phyloP scores from a whole-genome alignment of 2,888 invertebrate genomes.

The Pimpla rufipes region DNA sequence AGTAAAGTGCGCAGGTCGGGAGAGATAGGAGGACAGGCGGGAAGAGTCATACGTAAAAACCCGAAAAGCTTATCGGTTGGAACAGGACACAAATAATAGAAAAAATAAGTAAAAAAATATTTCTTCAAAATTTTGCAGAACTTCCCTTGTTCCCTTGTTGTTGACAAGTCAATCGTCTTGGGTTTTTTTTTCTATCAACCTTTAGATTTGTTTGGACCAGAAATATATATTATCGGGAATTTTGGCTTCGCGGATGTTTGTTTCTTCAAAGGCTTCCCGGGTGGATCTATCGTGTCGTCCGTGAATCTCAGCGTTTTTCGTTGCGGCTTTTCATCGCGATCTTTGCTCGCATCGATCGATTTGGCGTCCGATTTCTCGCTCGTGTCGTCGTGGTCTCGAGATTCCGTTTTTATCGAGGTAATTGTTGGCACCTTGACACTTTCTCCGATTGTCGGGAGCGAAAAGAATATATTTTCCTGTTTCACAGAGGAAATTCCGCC shows the following conservation, averaged over 20 bases:
- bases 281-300: slow-evolving; percentile 70
- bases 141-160: too few species aligned
- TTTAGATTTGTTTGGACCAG: slow-evolving; percentile 63
- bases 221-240: slow-evolving; percentile 73
- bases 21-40: too few species aligned
- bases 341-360: neutral
- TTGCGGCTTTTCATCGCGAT: neutral
- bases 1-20: too few species aligned
- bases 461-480: neutral
- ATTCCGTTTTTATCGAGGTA: slow-evolving; percentile 12
- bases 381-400: neutral
- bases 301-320: slow-evolving; percentile 71
- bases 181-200: too few species aligned
- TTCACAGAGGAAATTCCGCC: neutral
- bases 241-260: slow-evolving; percentile 51
- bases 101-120: slow-evolving; percentile 30
- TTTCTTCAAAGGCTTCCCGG: slow-evolving; percentile 55
- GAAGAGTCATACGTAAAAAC: too few species aligned
- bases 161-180: too few species aligned
- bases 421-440: neutral
- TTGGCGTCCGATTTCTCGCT: neutral
- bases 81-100: neutral
- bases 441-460: neutral
- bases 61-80: too few species aligned
- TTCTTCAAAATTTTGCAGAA: neutral